Evolutionary conservation across 2,113 vertebrate genomes (phyloP).

Genomic region (Aspidoscelis tigris): DNA sequence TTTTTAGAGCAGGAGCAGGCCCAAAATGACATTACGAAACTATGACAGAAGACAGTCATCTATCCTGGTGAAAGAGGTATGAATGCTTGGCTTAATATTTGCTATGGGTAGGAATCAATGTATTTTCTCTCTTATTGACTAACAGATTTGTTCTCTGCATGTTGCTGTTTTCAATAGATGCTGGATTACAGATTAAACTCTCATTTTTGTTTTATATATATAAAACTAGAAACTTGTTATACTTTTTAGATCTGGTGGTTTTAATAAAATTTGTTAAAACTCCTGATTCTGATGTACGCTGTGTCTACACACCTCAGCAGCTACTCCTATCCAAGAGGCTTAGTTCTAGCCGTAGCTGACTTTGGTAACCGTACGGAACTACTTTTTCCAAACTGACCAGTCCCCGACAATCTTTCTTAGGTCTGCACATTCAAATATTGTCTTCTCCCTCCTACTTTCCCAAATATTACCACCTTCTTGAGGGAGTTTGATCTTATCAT

Average conservation of each 20-base stretch:
- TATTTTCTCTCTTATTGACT: conserved; percentile 6
- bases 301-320: too few relatives aligned
- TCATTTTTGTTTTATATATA: neutral
- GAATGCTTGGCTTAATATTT: neutral
- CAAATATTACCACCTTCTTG: too few relatives aligned
- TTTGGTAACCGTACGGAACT: too few relatives aligned
- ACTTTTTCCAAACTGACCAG: too few relatives aligned
- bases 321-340: too few relatives aligned
- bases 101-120: conserved; percentile 4
- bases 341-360: too few relatives aligned
- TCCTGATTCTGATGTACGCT: neutral
- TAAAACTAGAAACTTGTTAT: neutral
- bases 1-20: neutral
- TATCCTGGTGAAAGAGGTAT: neutral
- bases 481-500: too few relatives aligned
- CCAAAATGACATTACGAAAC: neutral
- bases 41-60: neutral
- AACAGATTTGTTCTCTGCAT: conserved; percentile 9
- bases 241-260: conserved; percentile 3
- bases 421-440: too few relatives aligned
- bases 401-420: too few relatives aligned
- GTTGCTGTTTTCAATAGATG: conserved; percentile 14
- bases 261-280: conserved; percentile 10
- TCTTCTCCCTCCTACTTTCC: too few relatives aligned
- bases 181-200: conserved; percentile 14